A percentile compares a stretch with the other conserved stretches of the same genome.
phyloP scores from a whole-genome alignment of 2,797 vertebrate genomes.

The Sternarchorhynchus goeldii region DNA sequence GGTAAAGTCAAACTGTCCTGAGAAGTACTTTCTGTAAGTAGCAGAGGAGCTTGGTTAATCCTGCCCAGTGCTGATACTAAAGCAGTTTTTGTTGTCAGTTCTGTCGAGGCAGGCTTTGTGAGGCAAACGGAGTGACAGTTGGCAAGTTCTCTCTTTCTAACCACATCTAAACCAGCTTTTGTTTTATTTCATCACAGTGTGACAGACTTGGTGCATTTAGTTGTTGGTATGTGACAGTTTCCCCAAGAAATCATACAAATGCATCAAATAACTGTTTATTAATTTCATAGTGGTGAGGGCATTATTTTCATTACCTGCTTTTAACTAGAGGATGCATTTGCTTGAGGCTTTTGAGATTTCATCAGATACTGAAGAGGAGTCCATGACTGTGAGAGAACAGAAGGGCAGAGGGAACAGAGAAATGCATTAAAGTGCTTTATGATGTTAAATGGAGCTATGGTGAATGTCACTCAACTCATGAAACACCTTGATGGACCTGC shows the following conservation, averaged over 20 bases:
- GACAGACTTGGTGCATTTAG: not conserved
- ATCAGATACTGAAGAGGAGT: conserved; percentile 30
- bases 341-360: conserved; percentile 20
- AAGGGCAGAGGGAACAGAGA: conserved; percentile 28
- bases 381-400: not conserved
- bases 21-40: no score
- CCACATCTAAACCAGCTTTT: no score
- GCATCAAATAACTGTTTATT: not conserved
- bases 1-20: no score
- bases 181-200: not conserved
- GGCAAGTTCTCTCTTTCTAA: no score
- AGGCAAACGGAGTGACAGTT: no score
- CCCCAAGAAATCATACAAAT: not conserved
- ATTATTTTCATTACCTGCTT: conserved; percentile 3
- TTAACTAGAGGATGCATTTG: conserved; percentile 34
- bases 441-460: conserved; percentile 39
- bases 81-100: not conserved
- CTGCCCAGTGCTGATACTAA: no score
- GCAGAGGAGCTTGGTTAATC: no score
- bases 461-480: conserved; percentile 40
- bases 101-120: not conserved
- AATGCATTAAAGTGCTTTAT: conserved; percentile 36
- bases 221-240: not conserved
- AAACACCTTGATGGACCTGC: conserved; percentile 45
- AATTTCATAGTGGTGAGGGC: not conserved